These are phyloP conservation scores for Scelioninae gen. 1 DNA, from an alignment of 2,888 invertebrate species.

Conservation along the genomic window DNA sequence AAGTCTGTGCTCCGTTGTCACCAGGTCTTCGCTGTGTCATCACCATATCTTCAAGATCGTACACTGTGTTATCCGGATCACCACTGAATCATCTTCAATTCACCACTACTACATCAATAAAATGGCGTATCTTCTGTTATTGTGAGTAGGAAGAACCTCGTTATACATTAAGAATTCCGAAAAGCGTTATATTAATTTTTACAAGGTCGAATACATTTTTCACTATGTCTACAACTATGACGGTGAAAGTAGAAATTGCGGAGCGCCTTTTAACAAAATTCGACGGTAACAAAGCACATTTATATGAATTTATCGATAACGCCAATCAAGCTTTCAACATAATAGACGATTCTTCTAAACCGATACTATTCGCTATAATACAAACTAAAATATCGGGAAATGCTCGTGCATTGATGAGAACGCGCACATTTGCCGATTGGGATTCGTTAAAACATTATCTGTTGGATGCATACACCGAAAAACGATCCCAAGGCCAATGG, in stretches of 20 bases:
- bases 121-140: too few species aligned
- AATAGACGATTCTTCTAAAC: slow-evolving; percentile 33
- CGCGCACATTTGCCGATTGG: slow-evolving; percentile 71
- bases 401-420: slow-evolving; percentile 70
- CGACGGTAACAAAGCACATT: slow-evolving; percentile 63
- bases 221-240: slow-evolving; percentile 1
- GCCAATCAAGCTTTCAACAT: slow-evolving; percentile 48
- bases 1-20: too few species aligned
- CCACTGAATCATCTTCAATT: too few species aligned
- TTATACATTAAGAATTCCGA: not conserved
- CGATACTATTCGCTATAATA: slow-evolving; percentile 70
- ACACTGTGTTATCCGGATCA: too few species aligned
- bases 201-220: not conserved
- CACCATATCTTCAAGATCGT: too few species aligned
- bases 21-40: too few species aligned
- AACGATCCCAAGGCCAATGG: slow-evolving; percentile 73
- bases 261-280: slow-evolving; percentile 52
- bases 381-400: slow-evolving; percentile 73
- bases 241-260: slow-evolving; percentile 60
- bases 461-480: slow-evolving; percentile 52
- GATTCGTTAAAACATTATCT: slow-evolving; percentile 60
- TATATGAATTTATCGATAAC: slow-evolving; percentile 66
- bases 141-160: too few species aligned
- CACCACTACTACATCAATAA: too few species aligned
- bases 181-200: too few species aligned